Base-by-base conservation (phyloP, 1,140 invertebrate species). In the Drosophila santomea region DNA sequence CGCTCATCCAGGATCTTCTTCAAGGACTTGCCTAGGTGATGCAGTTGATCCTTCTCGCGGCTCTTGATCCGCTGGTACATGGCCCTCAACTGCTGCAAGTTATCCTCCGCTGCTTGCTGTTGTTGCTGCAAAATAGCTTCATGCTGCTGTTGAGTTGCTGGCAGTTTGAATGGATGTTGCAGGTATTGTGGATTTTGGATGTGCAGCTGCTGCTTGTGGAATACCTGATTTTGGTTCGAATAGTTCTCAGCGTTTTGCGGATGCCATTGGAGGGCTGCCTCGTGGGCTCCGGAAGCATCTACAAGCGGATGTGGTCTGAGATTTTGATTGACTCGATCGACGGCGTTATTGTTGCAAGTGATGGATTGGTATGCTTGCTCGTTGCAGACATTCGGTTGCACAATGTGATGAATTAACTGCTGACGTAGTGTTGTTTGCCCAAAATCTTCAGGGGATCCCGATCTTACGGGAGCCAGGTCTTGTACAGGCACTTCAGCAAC, bases 71-170 rank as follows among this genome's bases (percentile, higher is more conserved):
- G 51, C 28, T 86, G 55, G 11, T 73, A 55, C 44, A 84, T 43
- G n/a, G 57, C 36, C 10, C 63, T 68, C 2, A 89, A 48, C 25
- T 86, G 61, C n/a, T 83, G 58, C n/a, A 89, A 12, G 12, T 81
- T 57, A 2, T 57, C 43, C 1, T 60, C 45, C 0, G 45, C 14
- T 3, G 67, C 52, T 35, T 54, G 17, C 15, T 67, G 61, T 12
- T 74, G 63, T n/a, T 69, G 50, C n/a, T 86, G 72, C 52, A 54
- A 61, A 7, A 75, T 12, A 0, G 32, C 5, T 0, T 57, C 52
- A n/a, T 58, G 74, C 20, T 58, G 39, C 48, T 76, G 73, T 3
- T 57, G 43, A 7, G 10, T 12, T 8, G 43, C 2, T n/a, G 50
- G 14, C 23, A 39, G 25, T 14, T 44, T 14, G 4, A 14, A 36